Conservation (phyloP, 2,888 invertebrate species). For the Melanargia galathea region DNA sequence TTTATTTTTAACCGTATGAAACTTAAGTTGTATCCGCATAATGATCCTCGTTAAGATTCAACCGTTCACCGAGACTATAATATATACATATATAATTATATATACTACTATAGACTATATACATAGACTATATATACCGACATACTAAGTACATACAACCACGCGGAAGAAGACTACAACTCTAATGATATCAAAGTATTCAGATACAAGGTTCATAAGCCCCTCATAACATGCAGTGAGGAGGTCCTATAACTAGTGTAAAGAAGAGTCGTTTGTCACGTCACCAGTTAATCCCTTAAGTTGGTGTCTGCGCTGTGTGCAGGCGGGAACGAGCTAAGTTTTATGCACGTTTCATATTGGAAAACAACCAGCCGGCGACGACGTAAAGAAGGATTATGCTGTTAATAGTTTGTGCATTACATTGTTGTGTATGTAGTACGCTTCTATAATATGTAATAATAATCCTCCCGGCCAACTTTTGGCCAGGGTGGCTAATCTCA, state of each 20-base stretch:
- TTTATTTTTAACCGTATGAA: too few relatives aligned
- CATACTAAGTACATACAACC: background rate
- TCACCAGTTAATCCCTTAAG: slow-evolving; percentile 53
- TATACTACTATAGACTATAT: too few relatives aligned
- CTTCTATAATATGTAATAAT: too few relatives aligned
- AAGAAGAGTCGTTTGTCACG: slow-evolving; percentile 55
- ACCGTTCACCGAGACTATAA: background rate
- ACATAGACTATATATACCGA: too few relatives aligned
- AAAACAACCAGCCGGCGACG: background rate
- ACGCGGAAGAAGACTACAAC: background rate
- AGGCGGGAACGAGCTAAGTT: slow-evolving; percentile 18
- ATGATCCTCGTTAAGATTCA: background rate
- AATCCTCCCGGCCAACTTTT: too few relatives aligned
- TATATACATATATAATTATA: too few relatives aligned
- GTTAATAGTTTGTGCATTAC: background rate
- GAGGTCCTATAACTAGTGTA: slow-evolving; percentile 28
- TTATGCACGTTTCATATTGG: slow-evolving; percentile 25
- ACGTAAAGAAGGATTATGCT: background rate
- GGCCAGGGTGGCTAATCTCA: too few relatives aligned
- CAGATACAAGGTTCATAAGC: background rate
- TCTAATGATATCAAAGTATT: slow-evolving; percentile 3
- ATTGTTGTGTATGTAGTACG: too few relatives aligned
- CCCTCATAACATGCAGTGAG: slow-evolving; percentile 13
- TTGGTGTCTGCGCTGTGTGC: slow-evolving; percentile 40
- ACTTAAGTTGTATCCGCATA: too few relatives aligned